Evolutionary conservation across 1,140 invertebrate genomes (phyloP).

Genomic region (Latrodectus geometricus): DNA sequence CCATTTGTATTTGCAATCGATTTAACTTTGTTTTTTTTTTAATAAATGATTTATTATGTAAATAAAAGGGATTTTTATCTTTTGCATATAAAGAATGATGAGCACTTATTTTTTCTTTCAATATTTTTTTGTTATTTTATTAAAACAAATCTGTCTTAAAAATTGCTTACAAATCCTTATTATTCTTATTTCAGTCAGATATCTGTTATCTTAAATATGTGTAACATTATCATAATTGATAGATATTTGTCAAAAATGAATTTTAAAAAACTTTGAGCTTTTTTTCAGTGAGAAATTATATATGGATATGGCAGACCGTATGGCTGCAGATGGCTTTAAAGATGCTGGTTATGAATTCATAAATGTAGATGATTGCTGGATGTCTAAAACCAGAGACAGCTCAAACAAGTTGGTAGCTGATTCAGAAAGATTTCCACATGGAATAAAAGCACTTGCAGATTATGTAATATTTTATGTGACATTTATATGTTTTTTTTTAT

Average conservation of each 20-base stretch:
- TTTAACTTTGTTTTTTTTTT: background rate
- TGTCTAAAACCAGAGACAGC: slow-evolving; percentile 81
- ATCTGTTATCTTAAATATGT: background rate
- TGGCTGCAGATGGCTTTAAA: slow-evolving; percentile 89
- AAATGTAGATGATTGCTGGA: slow-evolving; percentile 97
- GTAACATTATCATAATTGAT: background rate
- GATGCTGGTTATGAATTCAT: slow-evolving; percentile 92
- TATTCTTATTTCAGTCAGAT: background rate
- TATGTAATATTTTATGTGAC: slow-evolving; percentile 85
- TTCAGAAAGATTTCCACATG: slow-evolving; percentile 87
- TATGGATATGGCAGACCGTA: slow-evolving; percentile 89
- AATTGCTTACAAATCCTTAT: background rate
- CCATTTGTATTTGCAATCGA: too few species aligned
- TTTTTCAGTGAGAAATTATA: slow-evolving; percentile 87
- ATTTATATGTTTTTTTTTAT: too few species aligned
- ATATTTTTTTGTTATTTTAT: too few species aligned
- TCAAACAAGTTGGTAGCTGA: slow-evolving; percentile 87
- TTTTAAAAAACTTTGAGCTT: background rate
- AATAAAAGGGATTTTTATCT: background rate
- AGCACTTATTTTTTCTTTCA: too few species aligned
- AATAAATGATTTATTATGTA: background rate
- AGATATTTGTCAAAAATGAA: background rate
- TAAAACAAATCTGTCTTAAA: too few species aligned
- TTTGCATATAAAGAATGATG: background rate
- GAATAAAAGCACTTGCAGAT: slow-evolving; percentile 88